Base-by-base conservation (phyloP, 2,113 vertebrate genomes). In the Pterophyllum scalare region DNA sequence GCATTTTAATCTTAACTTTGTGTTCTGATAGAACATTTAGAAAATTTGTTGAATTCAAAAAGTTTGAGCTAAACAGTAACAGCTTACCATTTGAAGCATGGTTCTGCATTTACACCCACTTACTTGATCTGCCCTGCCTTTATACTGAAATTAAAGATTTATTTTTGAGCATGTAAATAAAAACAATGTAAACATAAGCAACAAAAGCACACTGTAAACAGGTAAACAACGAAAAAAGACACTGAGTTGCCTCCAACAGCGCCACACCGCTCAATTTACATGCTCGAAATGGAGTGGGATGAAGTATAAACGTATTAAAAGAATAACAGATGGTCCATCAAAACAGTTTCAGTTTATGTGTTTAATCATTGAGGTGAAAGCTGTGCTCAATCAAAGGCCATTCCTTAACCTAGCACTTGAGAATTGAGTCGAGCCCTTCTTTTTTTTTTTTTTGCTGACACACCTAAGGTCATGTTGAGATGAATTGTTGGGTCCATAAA, bases 301-400 rank as follows among this genome's bases (percentile, higher is more conserved):
- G 64, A 49, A 19, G 64, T 49, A 24, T 67, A 49, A 67, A 67
- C 46, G 14, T 12, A 49, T 86, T 74, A 80, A 85, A 87, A 85
- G 67, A 77, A 77, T 64, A 89, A 83, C 57, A 88, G 84, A 90
- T 82, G 83, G 78, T 80, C 80, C 67, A 86, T 91, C 88, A 90
- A 90, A 90, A 60, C 31, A 6, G 33, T 85, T 85, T 85, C 84
- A 80, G 38, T 82, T 80, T 79, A 75, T 84, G 64, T 81, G 81
- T 90, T 86, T 89, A 90, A 89, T 88, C 84, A 81, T n/a, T 57
- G 24, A 33, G 57, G 64, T 88, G 77, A 91, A 88, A 91, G 84
- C 60, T 15, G n/a, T 57, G 52, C 67, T 86, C 79, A 81, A 74
- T 91, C 86, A 89, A 7, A 31, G 62, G 64, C 62, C 49, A 61